Evolutionary conservation across 2,797 vertebrate genomes (phyloP), one percentile per base, ranked within the genome.

Genomic region (Sebastes hopkinsi): DNA sequence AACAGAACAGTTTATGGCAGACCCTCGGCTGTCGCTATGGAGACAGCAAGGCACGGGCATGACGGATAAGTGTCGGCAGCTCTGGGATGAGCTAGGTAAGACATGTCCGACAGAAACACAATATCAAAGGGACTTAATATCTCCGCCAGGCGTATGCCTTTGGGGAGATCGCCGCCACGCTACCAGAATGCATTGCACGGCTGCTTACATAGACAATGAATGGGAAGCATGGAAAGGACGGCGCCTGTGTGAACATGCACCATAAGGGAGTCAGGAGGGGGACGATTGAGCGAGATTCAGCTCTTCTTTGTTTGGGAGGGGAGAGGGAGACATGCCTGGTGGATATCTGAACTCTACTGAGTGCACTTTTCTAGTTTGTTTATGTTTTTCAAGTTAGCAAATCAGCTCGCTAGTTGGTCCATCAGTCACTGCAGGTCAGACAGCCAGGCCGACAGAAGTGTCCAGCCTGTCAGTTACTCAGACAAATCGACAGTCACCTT

Each of bases 1-100:
- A 89, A 99, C 98, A 0, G 98, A 99, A 74, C 98, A 99, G 93
- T 99, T 99, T 79, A 99, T 99, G 98, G 98, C 98, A 0, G 98
- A 99, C 84, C 98, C 98, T 12, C 97, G 98, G 13, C 96, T 99
- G 85, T 97, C 98, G 20, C 96, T 99, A 76, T 99, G 98, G 98
- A 96, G 98, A 87, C 98, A 99, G 86, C 98, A 99, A 92, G 98
- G 98, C 70, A 98, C 98, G 0, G 97, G 98, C 92, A 99, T 99
- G 97, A 99, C 98, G 0, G 98, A 99, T 94, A 99, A 99, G 91
- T 99, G 98, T 86, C 94, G 98, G 82, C 98, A 99, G 94, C 97
- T 99, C 58, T 99, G 98, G 98, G 98, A 99, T 70, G 98, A 99
- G 80, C 94, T 99, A 64, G 98, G 98, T 99, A 95, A 97, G 96